Evolutionary conservation across 2,888 invertebrate genomes (phyloP).

Genomic region (Microctonus hyperodae): DNA sequence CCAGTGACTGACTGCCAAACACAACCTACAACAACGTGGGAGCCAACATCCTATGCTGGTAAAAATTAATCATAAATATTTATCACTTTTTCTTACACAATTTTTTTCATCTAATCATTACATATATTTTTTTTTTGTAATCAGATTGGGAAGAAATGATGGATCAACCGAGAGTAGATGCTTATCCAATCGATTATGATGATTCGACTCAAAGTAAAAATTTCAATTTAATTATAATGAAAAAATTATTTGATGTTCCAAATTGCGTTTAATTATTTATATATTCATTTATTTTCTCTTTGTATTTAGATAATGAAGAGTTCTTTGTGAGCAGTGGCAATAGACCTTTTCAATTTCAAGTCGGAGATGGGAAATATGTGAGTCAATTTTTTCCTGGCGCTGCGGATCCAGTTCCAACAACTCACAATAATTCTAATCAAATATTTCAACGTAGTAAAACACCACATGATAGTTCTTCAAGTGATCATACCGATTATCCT

Average conservation of each 20-base stretch:
- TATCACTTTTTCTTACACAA: neutral
- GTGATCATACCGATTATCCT: conserved; percentile 14
- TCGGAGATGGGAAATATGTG: conserved; percentile 64
- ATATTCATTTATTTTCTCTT: conserved; percentile 8
- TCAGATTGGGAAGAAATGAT: conserved; percentile 61
- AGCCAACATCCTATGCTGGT: conserved; percentile 56
- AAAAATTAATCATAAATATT: conserved; percentile 34
- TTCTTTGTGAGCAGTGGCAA: conserved; percentile 78
- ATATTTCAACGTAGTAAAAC: conserved; percentile 33
- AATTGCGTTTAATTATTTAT: too few species aligned
- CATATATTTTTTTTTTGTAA: conserved; percentile 1
- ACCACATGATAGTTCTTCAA: conserved; percentile 24
- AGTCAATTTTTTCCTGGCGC: conserved; percentile 79
- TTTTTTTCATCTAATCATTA: neutral
- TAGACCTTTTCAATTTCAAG: conserved; percentile 71
- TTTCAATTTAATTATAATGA: too few species aligned
- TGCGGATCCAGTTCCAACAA: conserved; percentile 34
- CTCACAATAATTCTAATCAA: conserved; percentile 30
- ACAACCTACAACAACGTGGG: conserved; percentile 48
- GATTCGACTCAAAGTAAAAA: conserved; percentile 48
- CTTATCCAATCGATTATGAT: conserved; percentile 58
- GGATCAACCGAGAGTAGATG: conserved; percentile 56
- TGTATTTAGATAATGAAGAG: conserved; percentile 67
- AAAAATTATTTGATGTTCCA: too few species aligned
- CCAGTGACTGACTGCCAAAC: conserved; percentile 59